phyloP scores from a whole-genome alignment of 2,888 invertebrate species.

The Amphipyra berbera region DNA sequence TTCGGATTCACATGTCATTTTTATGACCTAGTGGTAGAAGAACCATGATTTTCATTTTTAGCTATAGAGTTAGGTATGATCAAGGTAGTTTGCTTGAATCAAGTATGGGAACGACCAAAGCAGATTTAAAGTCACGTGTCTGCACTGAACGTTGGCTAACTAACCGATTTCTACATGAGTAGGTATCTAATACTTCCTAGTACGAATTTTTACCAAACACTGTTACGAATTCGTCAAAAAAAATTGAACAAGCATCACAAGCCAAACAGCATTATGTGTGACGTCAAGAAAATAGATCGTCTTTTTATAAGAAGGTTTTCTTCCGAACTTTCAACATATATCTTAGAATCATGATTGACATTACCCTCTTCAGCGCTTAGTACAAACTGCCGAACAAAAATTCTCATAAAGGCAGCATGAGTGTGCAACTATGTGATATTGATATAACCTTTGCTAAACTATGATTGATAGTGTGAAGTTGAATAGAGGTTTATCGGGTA shows the following conservation, averaged over 20 bases:
- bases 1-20: background rate
- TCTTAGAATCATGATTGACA: slow-evolving; percentile 68
- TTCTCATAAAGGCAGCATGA: slow-evolving; percentile 79
- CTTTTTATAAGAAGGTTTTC: slow-evolving; percentile 24
- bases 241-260: background rate
- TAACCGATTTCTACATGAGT: no score
- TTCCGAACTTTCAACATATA: slow-evolving; percentile 43
- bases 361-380: slow-evolving; percentile 65
- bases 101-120: no score
- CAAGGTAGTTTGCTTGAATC: no score
- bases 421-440: slow-evolving; percentile 83
- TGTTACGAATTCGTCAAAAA: background rate
- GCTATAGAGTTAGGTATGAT: no score
- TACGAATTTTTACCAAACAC: no score
- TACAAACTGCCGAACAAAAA: slow-evolving; percentile 69
- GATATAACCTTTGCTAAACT: slow-evolving; percentile 83
- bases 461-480: slow-evolving; percentile 86
- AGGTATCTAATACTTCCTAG: no score
- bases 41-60: no score
- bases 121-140: no score
- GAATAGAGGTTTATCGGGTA: slow-evolving; percentile 80
- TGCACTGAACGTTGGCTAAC: no score
- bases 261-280: background rate
- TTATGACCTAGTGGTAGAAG: no score
- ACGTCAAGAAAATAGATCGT: slow-evolving; percentile 29